Evolutionary conservation across 2,888 invertebrate genomes (phyloP), one percentile per base, ranked within the genome.

Genomic region (Dasysyrphus tricinctus): DNA sequence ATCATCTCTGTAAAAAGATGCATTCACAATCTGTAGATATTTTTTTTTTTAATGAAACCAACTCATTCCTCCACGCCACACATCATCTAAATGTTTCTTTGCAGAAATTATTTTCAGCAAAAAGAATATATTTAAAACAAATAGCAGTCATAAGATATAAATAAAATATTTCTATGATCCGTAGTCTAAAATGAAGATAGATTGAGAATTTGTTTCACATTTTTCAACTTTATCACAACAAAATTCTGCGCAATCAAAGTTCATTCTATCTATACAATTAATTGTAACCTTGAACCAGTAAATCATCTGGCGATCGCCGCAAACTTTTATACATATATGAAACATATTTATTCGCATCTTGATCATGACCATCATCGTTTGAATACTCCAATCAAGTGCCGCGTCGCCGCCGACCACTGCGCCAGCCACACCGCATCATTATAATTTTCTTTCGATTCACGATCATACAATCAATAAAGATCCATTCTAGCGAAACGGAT

Each of bases 401-500:
- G 24, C 24, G 2, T n/a, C n/a, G n/a, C n/a, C 49, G 54, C 29
- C 54, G 24, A 24, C 12, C n/a, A n/a, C n/a, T n/a, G n/a, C 14
- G 54, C 12, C n/a, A 1, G 6, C 24, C 54, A 54, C 54, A 14
- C 51, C 69, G 44, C 34, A 61, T 77, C 70, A 65, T 63, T 59
- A 73, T 69, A 73, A 77, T 77, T 80, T 77, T 54, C 77, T 56
- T 74, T 69, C 73, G 77, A 56, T 72, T 59, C 72, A 80, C 75
- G 84, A 80, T 75, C 75, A 37, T 14, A n/a, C 75, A 74, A 79
- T 85, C 74, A 74, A 85, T 85, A 72, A 80, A 80, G 54, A 47
- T 77, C 80, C 75, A 84, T 29, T 34, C 56, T 59, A 44, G 65
- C 72, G 39, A 44, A 74, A 49, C 77, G 9, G 72, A 80, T 56